Percentiles rank a stretch among this genome's conserved stretches.
Conservation (phyloP, 2,113 vertebrate species). For the Chunga burmeisteri region DNA sequence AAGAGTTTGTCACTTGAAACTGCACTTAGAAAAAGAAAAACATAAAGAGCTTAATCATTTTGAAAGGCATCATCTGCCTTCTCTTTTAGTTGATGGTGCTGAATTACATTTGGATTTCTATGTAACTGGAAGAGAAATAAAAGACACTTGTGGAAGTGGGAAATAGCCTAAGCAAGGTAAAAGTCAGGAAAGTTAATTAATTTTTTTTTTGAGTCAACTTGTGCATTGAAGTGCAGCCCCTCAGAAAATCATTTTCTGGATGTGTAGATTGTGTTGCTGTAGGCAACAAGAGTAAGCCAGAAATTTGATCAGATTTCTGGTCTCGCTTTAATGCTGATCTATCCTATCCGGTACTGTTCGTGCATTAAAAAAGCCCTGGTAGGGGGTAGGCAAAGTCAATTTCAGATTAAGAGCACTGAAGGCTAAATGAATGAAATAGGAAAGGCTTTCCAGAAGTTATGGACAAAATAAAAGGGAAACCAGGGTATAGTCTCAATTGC, state of each 20-base stretch:
- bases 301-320: background rate
- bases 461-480: background rate
- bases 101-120: background rate
- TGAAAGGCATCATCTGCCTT: background rate
- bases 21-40: background rate
- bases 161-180: background rate
- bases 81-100: background rate
- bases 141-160: background rate
- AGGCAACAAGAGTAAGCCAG: background rate
- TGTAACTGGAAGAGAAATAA: background rate
- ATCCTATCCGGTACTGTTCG: background rate
- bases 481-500: background rate
- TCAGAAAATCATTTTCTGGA: constrained; percentile 7
- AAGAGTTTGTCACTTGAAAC: background rate
- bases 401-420: background rate
- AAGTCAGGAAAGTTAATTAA: constrained; percentile 14
- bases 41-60: background rate
- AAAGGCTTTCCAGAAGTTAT: background rate
- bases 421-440: background rate
- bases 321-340: background rate
- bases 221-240: background rate
- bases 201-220: background rate
- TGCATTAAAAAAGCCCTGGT: background rate
- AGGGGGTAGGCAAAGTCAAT: background rate
- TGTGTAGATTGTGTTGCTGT: background rate